Evolutionary conservation across 2,888 invertebrate species (phyloP), one percentile per base, ranked within the genome.

Genomic region (Cynaeus angustus): DNA sequence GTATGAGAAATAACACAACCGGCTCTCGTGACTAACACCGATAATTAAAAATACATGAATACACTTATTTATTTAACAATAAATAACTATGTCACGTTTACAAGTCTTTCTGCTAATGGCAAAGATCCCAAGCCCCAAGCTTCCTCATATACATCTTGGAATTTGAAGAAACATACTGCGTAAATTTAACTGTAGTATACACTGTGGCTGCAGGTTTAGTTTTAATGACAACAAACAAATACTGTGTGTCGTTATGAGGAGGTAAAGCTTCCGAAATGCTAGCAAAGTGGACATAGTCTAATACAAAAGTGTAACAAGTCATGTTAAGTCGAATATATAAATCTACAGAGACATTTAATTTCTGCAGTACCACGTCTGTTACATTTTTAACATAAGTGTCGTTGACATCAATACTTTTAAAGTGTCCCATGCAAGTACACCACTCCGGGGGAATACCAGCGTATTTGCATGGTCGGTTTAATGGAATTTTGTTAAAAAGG

Each of bases 151-250:
- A 33, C 2, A 33, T 33, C 33, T 4, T 1, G 6, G 41, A 41
- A 3, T 10, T n/a, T 2, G 41, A 12, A 5, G 41, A 5, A 5
- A 41, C 41, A 12, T 4, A 41, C 13, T 9, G 91, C 91, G 75
- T 71, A 53, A 86, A 84, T 9, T 86, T 83, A 0, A 94, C 87
- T 0, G 92, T 93, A 0, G 91, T 90, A 83, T 94, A 94, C 78
- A 92, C 94, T 37, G 89, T 85, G 0, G 88, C 90, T 70, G 88
- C 91, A 0, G 94, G 94, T 5, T 83, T 83, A n/a, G 92, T 89
- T 66, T 89, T 87, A 66, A 94, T 87, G 64, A 90, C 88, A n/a
- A 92, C 86, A n/a, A 94, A 88, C 77, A 91, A 90, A 78, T 89
- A 88, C 0, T 78, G 21, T 21, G 21, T 82, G 68, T 84, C 83